Conservation (phyloP, 2,797 vertebrate species). For the Morus bassanus region DNA sequence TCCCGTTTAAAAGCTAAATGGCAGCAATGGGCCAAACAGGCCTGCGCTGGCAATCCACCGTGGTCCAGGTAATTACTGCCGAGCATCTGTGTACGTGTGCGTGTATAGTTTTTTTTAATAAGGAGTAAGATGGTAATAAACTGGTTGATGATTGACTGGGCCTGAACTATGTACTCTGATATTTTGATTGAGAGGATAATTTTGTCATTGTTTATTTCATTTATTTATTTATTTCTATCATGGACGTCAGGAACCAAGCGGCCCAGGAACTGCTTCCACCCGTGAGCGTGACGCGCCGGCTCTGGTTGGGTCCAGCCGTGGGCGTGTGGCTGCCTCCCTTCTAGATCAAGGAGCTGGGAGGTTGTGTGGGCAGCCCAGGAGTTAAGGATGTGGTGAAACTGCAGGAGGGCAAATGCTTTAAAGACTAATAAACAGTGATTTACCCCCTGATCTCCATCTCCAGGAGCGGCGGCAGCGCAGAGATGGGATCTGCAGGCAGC, state of each 20-base stretch:
- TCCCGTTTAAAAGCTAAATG: background rate
- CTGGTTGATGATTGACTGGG: slow-evolving; percentile 47
- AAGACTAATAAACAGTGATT: background rate
- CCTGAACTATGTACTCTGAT: slow-evolving; percentile 63
- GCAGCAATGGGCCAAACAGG: background rate
- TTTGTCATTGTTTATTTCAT: background rate
- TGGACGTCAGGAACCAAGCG: background rate
- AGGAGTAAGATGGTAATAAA: slow-evolving; percentile 53
- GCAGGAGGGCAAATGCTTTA: background rate
- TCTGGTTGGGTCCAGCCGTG: background rate
- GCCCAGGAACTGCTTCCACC: background rate
- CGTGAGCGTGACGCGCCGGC: background rate
- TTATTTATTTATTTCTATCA: slow-evolving; percentile 15
- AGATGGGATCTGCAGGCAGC: background rate
- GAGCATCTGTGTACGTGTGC: background rate
- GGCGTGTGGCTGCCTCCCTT: slow-evolving; percentile 21
- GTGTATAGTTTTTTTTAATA: slow-evolving; percentile 16
- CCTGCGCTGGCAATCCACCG: background rate
- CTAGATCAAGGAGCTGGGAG: slow-evolving; percentile 27
- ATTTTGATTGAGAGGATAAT: slow-evolving; percentile 44
- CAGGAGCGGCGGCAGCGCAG: background rate
- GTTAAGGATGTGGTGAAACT: slow-evolving; percentile 44
- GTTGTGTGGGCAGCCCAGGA: slow-evolving; percentile 44
- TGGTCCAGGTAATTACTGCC: background rate
- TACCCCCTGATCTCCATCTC: background rate